phyloP scores from a whole-genome alignment of 2,797 vertebrate genomes.

The Babyrousa celebensis region DNA sequence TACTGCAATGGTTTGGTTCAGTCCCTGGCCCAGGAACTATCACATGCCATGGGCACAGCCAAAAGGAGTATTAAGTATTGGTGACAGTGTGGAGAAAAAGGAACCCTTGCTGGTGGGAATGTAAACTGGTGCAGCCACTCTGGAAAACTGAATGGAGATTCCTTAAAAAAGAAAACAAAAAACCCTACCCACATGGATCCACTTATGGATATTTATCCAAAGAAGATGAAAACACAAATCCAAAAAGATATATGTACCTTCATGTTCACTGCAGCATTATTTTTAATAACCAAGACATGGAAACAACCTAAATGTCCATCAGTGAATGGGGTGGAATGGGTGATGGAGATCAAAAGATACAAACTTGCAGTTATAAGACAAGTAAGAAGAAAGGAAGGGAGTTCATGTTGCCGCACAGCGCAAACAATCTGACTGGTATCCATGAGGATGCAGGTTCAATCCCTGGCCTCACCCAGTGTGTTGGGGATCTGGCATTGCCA shows the following conservation, averaged over 20 bases:
- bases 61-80: not conserved
- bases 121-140: not conserved
- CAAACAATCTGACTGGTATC: no score
- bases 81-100: constrained; percentile 1
- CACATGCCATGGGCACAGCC: no score
- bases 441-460: no score
- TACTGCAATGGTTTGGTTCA: no score
- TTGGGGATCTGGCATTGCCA: no score
- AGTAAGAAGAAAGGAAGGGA: no score
- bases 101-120: not conserved
- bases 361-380: not conserved
- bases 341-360: not conserved
- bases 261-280: not conserved
- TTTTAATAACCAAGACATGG: not conserved
- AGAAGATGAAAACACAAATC: not conserved
- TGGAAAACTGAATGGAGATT: not conserved
- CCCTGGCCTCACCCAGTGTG: no score
- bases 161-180: not conserved
- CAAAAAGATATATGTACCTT: not conserved
- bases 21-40: no score
- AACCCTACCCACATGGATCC: not conserved
- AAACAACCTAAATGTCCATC: constrained; percentile 17
- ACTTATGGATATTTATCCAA: not conserved
- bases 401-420: no score
- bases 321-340: not conserved